These are phyloP conservation scores for Zaprionus vittiger DNA, from an alignment of 1,140 invertebrate genomes.

Conservation along the genomic window DNA sequence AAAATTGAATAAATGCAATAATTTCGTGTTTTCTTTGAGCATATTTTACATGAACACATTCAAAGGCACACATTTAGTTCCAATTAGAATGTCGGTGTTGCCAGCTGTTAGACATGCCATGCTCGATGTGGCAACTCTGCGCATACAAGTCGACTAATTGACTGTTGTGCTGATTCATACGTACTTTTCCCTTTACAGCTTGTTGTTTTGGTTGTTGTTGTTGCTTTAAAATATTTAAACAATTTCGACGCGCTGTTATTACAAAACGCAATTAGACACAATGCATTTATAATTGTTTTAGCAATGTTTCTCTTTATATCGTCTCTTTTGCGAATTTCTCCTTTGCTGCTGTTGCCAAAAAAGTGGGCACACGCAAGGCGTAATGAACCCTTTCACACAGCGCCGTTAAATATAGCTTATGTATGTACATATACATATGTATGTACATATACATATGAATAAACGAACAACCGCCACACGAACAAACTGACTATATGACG, in stretches of 20 bases:
- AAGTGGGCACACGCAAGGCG: constrained; percentile 29
- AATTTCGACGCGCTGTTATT: constrained; percentile 19
- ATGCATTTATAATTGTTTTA: constrained; percentile 33
- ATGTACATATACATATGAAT: not conserved
- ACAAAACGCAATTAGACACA: constrained; percentile 28
- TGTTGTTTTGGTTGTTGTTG: constrained; percentile 37
- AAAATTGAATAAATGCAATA: constrained; percentile 24
- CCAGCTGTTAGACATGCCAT: constrained; percentile 31
- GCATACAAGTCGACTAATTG: constrained; percentile 44
- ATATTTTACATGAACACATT: constrained; percentile 15
- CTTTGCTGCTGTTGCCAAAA: constrained; percentile 19
- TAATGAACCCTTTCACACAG: constrained; percentile 70
- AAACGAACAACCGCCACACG: not conserved
- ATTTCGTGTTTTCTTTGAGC: constrained; percentile 24
- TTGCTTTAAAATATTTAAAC: constrained; percentile 39
- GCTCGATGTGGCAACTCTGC: constrained; percentile 42
- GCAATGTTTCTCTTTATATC: constrained; percentile 7
- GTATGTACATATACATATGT: constrained; percentile 21
- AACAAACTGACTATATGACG: constrained; percentile 45
- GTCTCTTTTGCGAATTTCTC: constrained; percentile 30
- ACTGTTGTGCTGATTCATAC: constrained; percentile 61
- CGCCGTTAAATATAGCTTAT: constrained; percentile 12
- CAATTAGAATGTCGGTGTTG: constrained; percentile 50
- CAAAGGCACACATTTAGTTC: constrained; percentile 14
- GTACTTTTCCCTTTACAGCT: constrained; percentile 26